phyloP scores from a whole-genome alignment of 1,140 invertebrate species.

The Nasonia vitripennis region DNA sequence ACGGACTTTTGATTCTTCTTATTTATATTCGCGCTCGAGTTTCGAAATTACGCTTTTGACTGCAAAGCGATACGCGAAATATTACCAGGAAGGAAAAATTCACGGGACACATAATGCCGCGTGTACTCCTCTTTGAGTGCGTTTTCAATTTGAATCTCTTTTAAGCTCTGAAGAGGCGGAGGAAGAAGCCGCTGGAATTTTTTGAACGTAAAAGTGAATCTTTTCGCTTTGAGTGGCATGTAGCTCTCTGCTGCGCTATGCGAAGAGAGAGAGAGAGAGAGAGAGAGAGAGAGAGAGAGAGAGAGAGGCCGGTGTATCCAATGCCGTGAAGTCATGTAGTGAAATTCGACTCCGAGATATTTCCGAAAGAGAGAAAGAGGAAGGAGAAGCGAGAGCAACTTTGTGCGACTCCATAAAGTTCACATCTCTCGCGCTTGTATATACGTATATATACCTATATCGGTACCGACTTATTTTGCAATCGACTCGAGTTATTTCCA shows the following conservation, averaged over 20 bases:
- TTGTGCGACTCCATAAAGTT: neutral
- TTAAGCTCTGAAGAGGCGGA: neutral
- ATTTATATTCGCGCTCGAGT: too few relatives aligned
- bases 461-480: too few relatives aligned
- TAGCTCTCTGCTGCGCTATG: too few relatives aligned
- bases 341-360: conserved; percentile 44
- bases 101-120: neutral
- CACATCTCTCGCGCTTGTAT: neutral
- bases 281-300: neutral
- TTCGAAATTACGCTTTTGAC: too few relatives aligned
- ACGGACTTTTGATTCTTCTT: too few relatives aligned
- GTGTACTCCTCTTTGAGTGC: neutral
- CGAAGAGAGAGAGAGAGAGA: neutral
- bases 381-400: conserved; percentile 4
- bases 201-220: neutral
- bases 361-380: conserved; percentile 13
- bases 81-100: neutral
- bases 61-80: neutral
- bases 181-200: conserved; percentile 1
- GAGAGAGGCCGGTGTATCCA: neutral
- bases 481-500: too few relatives aligned
- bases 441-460: neutral
- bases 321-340: conserved; percentile 5
- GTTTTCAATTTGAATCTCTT: conserved; percentile 21
- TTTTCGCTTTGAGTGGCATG: neutral